A percentile compares a stretch with the other conserved stretches of the same genome.
phyloP scores from a whole-genome alignment of 2,888 invertebrate genomes.

The Glaucopsyche alexis region DNA sequence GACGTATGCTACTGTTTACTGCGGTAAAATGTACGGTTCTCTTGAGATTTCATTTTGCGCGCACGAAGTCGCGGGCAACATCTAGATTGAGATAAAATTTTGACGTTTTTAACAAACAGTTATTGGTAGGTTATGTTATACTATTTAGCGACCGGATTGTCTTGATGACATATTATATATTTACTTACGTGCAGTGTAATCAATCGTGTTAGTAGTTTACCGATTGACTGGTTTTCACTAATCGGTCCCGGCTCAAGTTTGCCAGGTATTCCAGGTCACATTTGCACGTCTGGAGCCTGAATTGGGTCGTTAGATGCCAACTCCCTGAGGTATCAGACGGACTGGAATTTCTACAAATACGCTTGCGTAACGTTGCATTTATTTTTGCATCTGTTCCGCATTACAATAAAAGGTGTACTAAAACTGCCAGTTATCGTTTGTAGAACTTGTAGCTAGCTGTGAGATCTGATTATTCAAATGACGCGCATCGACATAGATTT shows the following conservation, averaged over 20 bases:
- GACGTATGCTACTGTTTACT: too few relatives aligned
- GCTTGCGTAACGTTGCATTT: not conserved
- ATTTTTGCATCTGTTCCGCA: not conserved
- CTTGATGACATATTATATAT: conserved; percentile 6
- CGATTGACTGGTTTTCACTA: conserved; percentile 30
- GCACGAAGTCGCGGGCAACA: too few relatives aligned
- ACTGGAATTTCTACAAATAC: conserved; percentile 16
- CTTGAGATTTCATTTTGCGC: too few relatives aligned
- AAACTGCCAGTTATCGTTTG: not conserved
- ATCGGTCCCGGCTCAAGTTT: conserved; percentile 28
- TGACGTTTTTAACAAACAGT: too few relatives aligned
- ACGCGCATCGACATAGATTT: too few relatives aligned
- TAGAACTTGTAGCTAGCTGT: not conserved
- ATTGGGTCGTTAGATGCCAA: conserved; percentile 18
- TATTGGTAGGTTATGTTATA: too few relatives aligned
- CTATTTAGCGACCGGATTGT: too few relatives aligned
- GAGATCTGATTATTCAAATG: too few relatives aligned
- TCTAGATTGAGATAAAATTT: too few relatives aligned
- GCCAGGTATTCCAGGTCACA: conserved; percentile 24
- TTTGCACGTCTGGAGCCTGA: conserved; percentile 17
- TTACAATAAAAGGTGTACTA: not conserved
- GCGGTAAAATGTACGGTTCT: too few relatives aligned
- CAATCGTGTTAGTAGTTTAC: conserved; percentile 25
- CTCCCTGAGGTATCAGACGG: conserved; percentile 13
- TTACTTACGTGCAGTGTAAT: conserved; percentile 18